A percentile compares a stretch with the other conserved stretches of the same genome.
These are phyloP conservation scores for Epinephelus moara DNA, from an alignment of 2,113 vertebrate genomes.

Conservation along the genomic window DNA sequence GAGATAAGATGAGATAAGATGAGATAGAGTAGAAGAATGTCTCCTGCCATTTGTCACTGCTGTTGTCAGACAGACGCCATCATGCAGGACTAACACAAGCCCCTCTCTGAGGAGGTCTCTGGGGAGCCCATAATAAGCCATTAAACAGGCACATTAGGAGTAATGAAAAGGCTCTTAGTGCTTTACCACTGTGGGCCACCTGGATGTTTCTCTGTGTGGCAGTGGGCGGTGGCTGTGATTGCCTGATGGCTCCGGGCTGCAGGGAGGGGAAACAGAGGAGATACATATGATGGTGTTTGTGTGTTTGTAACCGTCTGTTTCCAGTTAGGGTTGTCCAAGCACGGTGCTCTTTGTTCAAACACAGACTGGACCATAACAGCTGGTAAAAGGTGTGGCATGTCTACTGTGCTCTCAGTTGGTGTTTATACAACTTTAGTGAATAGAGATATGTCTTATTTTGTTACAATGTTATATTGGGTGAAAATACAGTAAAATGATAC, in stretches of 20 bases:
- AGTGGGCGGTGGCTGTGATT: constrained; percentile 49
- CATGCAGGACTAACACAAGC: constrained; percentile 76
- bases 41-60: constrained; percentile 39
- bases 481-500: not conserved
- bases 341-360: not conserved
- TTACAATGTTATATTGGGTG: too few species aligned
- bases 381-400: too few species aligned
- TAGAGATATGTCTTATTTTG: not conserved
- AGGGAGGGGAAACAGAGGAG: not conserved
- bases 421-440: not conserved
- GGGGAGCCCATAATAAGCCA: constrained; percentile 87
- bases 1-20: constrained; percentile 30
- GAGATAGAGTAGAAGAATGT: constrained; percentile 37
- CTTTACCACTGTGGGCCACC: constrained; percentile 81
- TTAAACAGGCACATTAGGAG: constrained; percentile 87
- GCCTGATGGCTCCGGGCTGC: constrained; percentile 29
- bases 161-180: constrained; percentile 90
- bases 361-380: not conserved
- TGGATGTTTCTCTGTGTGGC: constrained; percentile 78
- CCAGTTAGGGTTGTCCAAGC: not conserved
- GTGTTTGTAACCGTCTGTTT: not conserved
- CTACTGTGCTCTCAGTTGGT: not conserved
- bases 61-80: constrained; percentile 42
- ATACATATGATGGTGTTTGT: constrained; percentile 7
- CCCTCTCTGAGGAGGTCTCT: constrained; percentile 69